Conservation (phyloP, 2,888 invertebrate species). For the Mesopsocus fuscifrons region DNA sequence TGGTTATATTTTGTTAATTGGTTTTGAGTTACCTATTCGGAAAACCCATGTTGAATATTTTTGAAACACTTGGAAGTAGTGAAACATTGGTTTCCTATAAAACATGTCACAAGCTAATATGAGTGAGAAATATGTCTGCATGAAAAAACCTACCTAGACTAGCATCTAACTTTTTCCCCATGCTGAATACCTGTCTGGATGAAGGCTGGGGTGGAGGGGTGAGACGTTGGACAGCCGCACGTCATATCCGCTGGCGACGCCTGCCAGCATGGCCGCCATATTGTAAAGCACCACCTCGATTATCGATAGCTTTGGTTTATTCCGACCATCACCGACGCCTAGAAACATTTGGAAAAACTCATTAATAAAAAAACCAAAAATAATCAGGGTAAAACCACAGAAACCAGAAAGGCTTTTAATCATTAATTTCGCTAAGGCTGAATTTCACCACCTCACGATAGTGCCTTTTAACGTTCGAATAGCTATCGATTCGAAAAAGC, state of each 20-base stretch:
- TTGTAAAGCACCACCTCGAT: constrained; percentile 69
- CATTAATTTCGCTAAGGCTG: constrained; percentile 1
- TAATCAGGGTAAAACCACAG: constrained; percentile 10
- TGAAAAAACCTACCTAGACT: too few species aligned
- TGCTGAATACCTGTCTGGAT: constrained; percentile 44
- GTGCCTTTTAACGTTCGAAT: too few species aligned
- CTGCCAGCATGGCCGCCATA: constrained; percentile 78
- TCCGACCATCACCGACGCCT: background rate
- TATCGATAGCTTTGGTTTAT: constrained; percentile 44
- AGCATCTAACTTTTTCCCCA: too few species aligned
- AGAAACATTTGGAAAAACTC: constrained; percentile 11
- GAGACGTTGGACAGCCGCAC: constrained; percentile 73
- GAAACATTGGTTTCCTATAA: too few species aligned
- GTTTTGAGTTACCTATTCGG: too few species aligned
- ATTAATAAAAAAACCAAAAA: constrained; percentile 10
- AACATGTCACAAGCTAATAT: too few species aligned
- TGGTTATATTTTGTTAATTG: too few species aligned
- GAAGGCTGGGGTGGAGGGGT: constrained; percentile 59
- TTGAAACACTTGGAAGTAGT: too few species aligned
- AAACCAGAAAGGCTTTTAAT: constrained; percentile 9
- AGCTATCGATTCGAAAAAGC: too few species aligned
- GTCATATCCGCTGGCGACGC: constrained; percentile 83
- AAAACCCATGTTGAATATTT: too few species aligned
- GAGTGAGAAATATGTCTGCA: too few species aligned
- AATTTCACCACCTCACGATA: too few species aligned